A percentile compares a stretch with the other conserved stretches of the same genome.
Evolutionary conservation across 1,140 invertebrate species (phyloP).

Genomic region (Aphelenchoides fujianensis): DNA sequence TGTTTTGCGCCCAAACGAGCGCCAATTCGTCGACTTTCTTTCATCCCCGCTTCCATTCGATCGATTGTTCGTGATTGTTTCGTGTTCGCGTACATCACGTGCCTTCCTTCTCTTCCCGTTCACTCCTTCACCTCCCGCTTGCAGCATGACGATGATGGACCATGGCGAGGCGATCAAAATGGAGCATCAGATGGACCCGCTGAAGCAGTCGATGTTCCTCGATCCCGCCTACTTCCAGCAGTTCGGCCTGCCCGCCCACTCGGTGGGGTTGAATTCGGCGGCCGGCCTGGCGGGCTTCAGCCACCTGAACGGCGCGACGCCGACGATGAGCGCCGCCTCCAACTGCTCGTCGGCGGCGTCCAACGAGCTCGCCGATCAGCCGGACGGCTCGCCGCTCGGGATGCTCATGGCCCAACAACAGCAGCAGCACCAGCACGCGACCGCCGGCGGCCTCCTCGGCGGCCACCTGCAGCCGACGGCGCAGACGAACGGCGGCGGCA

Average conservation of each 20-base stretch:
- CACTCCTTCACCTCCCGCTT: neutral
- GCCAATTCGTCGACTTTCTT: no score
- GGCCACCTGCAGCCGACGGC: neutral
- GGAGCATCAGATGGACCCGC: conserved; percentile 17
- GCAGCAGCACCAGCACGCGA: no score
- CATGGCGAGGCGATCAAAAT: conserved; percentile 8
- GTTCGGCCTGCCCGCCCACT: neutral
- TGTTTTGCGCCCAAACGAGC: no score
- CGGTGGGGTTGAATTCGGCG: conserved; percentile 2
- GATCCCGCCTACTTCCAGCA: neutral
- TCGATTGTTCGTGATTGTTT: no score
- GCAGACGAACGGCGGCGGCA: neutral
- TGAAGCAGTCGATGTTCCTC: neutral
- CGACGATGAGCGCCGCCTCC: neutral
- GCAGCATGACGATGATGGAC: conserved; percentile 12
- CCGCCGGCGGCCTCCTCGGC: no score
- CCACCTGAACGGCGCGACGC: neutral
- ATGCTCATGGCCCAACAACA: neutral
- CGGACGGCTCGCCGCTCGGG: neutral
- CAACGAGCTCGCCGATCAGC: conserved; percentile 8
- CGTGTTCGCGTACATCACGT: no score
- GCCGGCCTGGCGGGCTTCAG: neutral
- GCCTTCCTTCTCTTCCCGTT: no score
- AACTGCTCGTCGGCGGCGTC: conserved; percentile 3
- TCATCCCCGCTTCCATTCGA: no score